Evolutionary conservation across 1,140 invertebrate species (phyloP).

Genomic region (Macrobrachium rosenbergii): DNA sequence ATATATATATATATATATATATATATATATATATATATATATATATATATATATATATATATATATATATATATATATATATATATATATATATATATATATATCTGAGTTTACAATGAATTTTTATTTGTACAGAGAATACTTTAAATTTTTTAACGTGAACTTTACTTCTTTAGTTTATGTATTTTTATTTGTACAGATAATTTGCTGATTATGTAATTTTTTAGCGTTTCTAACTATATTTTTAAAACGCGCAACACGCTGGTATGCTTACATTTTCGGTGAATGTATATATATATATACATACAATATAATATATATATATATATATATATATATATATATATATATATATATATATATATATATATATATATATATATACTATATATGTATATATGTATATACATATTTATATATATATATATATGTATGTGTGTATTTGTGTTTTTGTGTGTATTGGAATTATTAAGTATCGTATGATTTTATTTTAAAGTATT

Average conservation of each 20-base stretch:
- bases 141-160: too few species aligned
- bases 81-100: slow-evolving; percentile 20
- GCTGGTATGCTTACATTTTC: too few species aligned
- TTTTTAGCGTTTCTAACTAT: too few species aligned
- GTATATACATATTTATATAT: not conserved
- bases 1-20: not conserved
- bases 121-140: too few species aligned
- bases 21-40: not conserved
- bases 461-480: too few species aligned
- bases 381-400: not conserved
- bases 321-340: slow-evolving; percentile 5
- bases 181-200: slow-evolving; percentile 33
- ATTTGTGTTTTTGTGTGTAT: too few species aligned
- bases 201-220: not conserved
- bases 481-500: too few species aligned
- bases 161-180: slow-evolving; percentile 18
- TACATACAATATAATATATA: not conserved
- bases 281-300: slow-evolving; percentile 28
- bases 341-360: not conserved
- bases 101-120: too few species aligned
- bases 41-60: slow-evolving; percentile 10
- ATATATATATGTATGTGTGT: not conserved
- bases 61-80: not conserved
- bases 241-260: too few species aligned
- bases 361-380: not conserved